These are phyloP conservation scores for Brevimyrus niger DNA, from an alignment of 2,113 vertebrate species.

Conservation along the genomic window DNA sequence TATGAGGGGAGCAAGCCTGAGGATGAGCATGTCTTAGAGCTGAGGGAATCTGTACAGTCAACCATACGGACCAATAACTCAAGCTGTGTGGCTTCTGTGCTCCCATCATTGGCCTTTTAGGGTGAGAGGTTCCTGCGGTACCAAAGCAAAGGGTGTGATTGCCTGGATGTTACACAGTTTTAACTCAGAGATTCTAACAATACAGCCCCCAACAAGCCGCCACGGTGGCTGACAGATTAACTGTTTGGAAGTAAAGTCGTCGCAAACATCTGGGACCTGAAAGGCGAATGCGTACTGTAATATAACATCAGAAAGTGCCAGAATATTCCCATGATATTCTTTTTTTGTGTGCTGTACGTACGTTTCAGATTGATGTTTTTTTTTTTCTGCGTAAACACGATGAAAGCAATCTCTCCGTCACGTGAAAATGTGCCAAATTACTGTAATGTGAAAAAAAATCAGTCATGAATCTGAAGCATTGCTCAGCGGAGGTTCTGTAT, in stretches of 20 bases:
- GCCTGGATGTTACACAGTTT: not conserved
- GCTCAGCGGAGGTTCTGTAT: not conserved
- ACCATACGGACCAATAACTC: not conserved
- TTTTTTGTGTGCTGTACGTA: not conserved
- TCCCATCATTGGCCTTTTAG: not conserved
- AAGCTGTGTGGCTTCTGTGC: not conserved
- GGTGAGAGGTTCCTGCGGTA: not conserved
- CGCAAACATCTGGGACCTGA: not conserved
- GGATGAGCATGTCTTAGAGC: conserved; percentile 21
- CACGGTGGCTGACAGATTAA: not conserved
- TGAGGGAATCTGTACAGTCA: not conserved
- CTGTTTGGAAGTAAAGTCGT: not conserved
- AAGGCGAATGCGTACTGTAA: not conserved
- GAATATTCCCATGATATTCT: not conserved
- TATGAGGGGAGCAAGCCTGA: not conserved
- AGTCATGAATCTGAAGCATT: not conserved
- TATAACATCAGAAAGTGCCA: not conserved
- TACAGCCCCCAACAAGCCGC: not conserved
- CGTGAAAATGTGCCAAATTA: not conserved
- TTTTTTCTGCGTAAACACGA: not conserved
- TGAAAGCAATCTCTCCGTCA: not conserved
- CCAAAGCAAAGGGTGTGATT: not conserved
- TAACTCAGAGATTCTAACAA: not conserved
- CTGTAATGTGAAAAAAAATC: not conserved
- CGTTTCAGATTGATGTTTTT: not conserved